Base-by-base conservation (phyloP, 2,797 vertebrate species). In the Streptopelia turtur region DNA sequence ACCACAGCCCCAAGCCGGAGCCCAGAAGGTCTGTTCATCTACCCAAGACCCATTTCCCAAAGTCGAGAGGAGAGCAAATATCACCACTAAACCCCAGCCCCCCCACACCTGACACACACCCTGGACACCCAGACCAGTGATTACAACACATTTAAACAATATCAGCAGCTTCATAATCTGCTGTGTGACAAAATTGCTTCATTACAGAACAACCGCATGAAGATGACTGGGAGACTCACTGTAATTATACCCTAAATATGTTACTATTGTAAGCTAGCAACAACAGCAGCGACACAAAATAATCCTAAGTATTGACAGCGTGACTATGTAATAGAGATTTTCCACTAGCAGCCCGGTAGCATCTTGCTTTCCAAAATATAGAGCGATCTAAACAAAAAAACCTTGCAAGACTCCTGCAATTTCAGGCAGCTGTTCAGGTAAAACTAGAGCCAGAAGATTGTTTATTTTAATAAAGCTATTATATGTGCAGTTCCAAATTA, bases 381-480 rank as follows among this genome's bases (percentile, higher is more conserved):
- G n/a, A 90, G 88, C 33, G 49, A 80, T n/a, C 61, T 47, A 39
- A 39, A 37, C 69, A 86, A 64, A 18, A 43, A 31, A 57, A 88
- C 18, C 27, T 70, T 65, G 43, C 66, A 91, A 90, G 94, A 61
- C 27, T 91, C 95, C 70, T 6, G 68, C 83, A 91, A 86, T 81
- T 91, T 92, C 95, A 96, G 82, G 94, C 97, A 98, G 95, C 96
- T 97, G 97, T 92, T 96, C 95, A 97, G 95, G 95, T 96, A 96
- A 93, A 94, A 96, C 86, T 63, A 81, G 91, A 93, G 96, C 94
- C 93, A 95, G 93, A 90, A 93, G 89, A 97, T 47, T 96, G 96
- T 97, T 97, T 97, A 95, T 97, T 98, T 97, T 97, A 98, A 97
- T 97, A 97, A 97, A 98, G 97, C 94, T 93, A 95, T 96, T 95